Base-by-base conservation (phyloP, 2,888 invertebrate species). In the Diadegma fenestrale region DNA sequence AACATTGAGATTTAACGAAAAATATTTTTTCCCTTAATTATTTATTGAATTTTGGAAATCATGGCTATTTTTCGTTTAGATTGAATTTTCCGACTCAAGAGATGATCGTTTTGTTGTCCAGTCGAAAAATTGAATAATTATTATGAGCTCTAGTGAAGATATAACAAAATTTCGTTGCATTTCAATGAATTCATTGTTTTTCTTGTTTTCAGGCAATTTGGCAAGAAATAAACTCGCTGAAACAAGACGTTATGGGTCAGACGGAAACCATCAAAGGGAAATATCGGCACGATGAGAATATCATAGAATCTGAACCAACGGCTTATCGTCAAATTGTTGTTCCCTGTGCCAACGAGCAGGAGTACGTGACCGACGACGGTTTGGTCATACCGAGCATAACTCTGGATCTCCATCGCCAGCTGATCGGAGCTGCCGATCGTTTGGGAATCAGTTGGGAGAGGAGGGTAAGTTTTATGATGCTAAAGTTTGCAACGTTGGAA, bases 221-320 rank as follows among this genome's bases (percentile, higher is more conserved):
- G 96, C 96, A 97, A 90, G 96, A 97, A 93, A 95, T 97, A 69
- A 96, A 96, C 91, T 95, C 95, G 5, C 95, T 95, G 84, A 96
- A 95, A 89, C 96, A 96, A 0, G 96, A 96, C 89, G 94, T 96
- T 43, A 95, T 96, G 33, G 94, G 94, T 75, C 94, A 95, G 87
- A 94, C 94, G 12, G 95, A 95, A 88, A 93, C 88, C 78, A 89
- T 84, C 37, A 88, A 86, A 68, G 92, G 92, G 61, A 96, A 96
- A 92, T 97, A 96, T 93, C 96, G 98, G 7, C 98, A 97, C 94
- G 98, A 98, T 95, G 97, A 98, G 94, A 98, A 98, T 94, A 96
- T 98, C 81, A 95, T 98, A 85, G 95, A 95, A 73, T 95, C 96
- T 19, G 94, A 95, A 84, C 96, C 97, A 4, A 95, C 96, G 7